Evolutionary conservation across 1,140 invertebrate genomes (phyloP), one percentile per base, ranked within the genome.

Genomic region (Drosophila seguyi): DNA sequence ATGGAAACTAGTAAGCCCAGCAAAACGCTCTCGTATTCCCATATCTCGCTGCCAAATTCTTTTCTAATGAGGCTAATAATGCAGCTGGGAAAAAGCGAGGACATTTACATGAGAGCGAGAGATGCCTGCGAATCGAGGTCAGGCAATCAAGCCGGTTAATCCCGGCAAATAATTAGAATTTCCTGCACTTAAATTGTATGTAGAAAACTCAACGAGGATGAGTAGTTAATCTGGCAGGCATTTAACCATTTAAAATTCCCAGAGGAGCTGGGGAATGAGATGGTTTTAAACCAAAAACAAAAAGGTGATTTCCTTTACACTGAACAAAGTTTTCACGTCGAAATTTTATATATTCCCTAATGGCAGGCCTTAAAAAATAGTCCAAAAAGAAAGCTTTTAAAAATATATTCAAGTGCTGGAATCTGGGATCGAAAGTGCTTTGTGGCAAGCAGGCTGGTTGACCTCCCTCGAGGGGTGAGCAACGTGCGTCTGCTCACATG

Each of bases 381-480:
- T 16, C 2, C 1, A 25, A 10, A 27, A n/a, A n/a, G 16, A 25
- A 47, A n/a, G 16, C 16, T 4, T n/a, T 8, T 16, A 14, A 52
- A 52, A 52, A 34, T 53, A 36, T 10, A 53, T 36, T 6, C 4
- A 53, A 53, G 50, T 53, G 52, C 52, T 34, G 29, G 29, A 10
- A 31, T 38, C 36, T 25, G 4, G 13, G 4, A 60, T 38, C 55
- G 48, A 67, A 67, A 58, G 52, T 66, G 72, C 65, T 55, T 75
- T 42, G 61, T 66, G 57, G 53, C 58, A 60, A 72, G 78, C 75
- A n/a, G 18, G 61, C 52, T 57, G 14, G 74, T 69, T 90, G 85
- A 90, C 85, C 85, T 85, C 80, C 63, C 83, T 53, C 66, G 53
- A 90, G 85, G 68, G 68, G 85, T 90, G 85, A 90, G 85, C 78